Conservation (phyloP, 1,140 invertebrate genomes). For the Oscheius sp. region DNA sequence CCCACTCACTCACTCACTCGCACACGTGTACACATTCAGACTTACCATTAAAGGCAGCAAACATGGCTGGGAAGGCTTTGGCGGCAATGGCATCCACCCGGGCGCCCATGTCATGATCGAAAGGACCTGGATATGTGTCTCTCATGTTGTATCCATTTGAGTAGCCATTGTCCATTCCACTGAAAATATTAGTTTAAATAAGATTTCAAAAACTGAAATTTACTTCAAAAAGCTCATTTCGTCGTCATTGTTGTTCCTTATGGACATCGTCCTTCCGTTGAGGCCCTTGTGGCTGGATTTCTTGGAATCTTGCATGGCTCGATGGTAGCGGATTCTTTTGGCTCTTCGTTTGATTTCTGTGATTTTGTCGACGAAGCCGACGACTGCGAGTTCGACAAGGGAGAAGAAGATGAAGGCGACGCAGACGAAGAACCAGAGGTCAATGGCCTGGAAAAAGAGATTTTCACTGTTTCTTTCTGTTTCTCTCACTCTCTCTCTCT, state of each 20-base stretch:
- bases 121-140: background rate
- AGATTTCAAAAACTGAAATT: background rate
- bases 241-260: slow-evolving; percentile 25
- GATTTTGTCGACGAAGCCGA: slow-evolving; percentile 59
- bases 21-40: background rate
- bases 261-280: background rate
- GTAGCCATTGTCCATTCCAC: slow-evolving; percentile 31
- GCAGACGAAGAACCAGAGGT: slow-evolving; percentile 63
- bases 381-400: slow-evolving; percentile 63
- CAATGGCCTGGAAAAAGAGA: slow-evolving; percentile 61
- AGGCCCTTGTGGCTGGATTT: background rate
- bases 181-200: background rate
- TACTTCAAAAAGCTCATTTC: slow-evolving; percentile 29
- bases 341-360: slow-evolving; percentile 29
- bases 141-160: slow-evolving; percentile 19
- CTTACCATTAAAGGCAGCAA: slow-evolving; percentile 55
- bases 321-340: slow-evolving; percentile 14
- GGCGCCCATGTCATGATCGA: slow-evolving; percentile 41
- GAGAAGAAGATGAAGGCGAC: slow-evolving; percentile 63
- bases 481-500: no score
- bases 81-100: slow-evolving; percentile 54
- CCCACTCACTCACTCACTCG: no score
- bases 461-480: slow-evolving; percentile 10
- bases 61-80: slow-evolving; percentile 50
- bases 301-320: slow-evolving; percentile 12